A percentile compares a stretch with the other conserved stretches of the same genome.
Evolutionary conservation across 2,888 invertebrate species (phyloP).

Genomic region (Parochlus steinenii): DNA sequence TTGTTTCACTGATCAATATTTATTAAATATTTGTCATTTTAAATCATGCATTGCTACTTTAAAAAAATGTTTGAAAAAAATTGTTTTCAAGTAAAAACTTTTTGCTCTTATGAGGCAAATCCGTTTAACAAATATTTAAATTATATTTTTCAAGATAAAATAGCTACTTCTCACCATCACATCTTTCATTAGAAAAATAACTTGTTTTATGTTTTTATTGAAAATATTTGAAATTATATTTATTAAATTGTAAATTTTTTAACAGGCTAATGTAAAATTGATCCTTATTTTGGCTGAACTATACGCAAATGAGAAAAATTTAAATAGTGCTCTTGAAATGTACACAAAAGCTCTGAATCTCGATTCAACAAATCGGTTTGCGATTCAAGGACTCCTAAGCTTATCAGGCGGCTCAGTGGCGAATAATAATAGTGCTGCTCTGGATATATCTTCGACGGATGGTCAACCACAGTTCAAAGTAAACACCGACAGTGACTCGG

Average conservation of each 20-base stretch:
- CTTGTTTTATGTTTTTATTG: neutral
- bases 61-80: too few relatives aligned
- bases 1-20: too few relatives aligned
- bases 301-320: conserved; percentile 7
- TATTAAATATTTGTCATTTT: too few relatives aligned
- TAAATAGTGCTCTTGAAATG: conserved; percentile 1
- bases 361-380: conserved; percentile 24
- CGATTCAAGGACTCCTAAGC: conserved; percentile 25
- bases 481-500: too few relatives aligned
- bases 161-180: too few relatives aligned
- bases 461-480: too few relatives aligned
- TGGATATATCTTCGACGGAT: conserved; percentile 16
- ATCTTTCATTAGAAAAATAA: neutral
- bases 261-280: conserved; percentile 3
- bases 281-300: conserved; percentile 8
- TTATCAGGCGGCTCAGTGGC: too few relatives aligned
- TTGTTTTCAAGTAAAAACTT: too few relatives aligned
- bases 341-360: conserved; percentile 18
- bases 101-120: too few relatives aligned
- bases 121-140: too few relatives aligned
- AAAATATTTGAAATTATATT: conserved; percentile 1
- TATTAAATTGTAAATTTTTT: neutral
- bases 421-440: conserved; percentile 17
- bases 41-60: too few relatives aligned
- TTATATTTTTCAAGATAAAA: too few relatives aligned